phyloP scores from a whole-genome alignment of 1,140 invertebrate genomes.

The Drosophila micromelanica region DNA sequence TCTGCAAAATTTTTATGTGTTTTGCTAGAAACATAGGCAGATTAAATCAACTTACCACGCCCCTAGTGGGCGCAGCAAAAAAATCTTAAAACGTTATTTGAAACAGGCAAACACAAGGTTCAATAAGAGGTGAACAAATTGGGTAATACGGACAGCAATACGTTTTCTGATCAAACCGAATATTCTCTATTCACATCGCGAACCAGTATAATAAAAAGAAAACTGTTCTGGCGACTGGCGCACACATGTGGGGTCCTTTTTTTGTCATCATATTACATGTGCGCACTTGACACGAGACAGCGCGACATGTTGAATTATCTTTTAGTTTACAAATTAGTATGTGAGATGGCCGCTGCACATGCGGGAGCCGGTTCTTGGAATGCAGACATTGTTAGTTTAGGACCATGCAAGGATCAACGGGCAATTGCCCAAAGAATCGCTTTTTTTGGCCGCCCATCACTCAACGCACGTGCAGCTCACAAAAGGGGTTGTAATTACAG shows the following conservation, averaged over 20 bases:
- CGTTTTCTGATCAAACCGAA: no score
- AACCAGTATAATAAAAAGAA: no score
- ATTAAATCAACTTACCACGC: no score
- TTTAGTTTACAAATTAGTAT: constrained; percentile 80
- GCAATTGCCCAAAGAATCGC: constrained; percentile 28
- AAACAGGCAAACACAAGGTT: no score
- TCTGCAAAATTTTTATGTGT: no score
- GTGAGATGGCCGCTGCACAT: constrained; percentile 54
- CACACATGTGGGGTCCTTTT: constrained; percentile 73
- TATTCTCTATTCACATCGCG: no score
- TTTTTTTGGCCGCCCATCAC: constrained; percentile 51
- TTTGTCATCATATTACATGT: constrained; percentile 65
- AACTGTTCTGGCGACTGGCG: no score
- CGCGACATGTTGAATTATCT: constrained; percentile 56
- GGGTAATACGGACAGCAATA: no score
- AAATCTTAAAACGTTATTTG: no score
- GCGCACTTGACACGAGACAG: constrained; percentile 74
- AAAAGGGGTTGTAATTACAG: constrained; percentile 76
- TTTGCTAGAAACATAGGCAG: no score
- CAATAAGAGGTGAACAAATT: no score
- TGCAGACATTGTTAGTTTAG: constrained; percentile 66
- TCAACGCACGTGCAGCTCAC: constrained; percentile 68
- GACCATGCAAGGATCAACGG: constrained; percentile 46
- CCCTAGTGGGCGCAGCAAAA: no score
- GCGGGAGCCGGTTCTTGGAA: constrained; percentile 66